Percentiles rank a stretch among this genome's conserved stretches.
Evolutionary conservation across 2,888 invertebrate species (phyloP).

Genomic region (Agrochola lota): DNA sequence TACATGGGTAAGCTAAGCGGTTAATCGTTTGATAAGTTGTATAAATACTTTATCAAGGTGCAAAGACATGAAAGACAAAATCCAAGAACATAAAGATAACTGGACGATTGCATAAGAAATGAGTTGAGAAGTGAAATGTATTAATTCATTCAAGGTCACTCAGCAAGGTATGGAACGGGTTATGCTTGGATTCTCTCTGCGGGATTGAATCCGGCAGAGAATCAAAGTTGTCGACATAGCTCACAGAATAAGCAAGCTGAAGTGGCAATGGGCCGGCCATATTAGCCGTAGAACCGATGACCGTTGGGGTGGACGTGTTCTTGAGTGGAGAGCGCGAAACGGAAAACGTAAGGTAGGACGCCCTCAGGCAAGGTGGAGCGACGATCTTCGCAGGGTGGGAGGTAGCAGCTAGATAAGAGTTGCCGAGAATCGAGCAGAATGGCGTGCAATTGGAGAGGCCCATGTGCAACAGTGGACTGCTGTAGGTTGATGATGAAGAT

Average conservation of each 20-base stretch:
- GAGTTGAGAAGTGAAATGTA: background rate
- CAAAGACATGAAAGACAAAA: background rate
- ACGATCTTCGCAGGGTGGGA: background rate
- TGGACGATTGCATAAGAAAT: background rate
- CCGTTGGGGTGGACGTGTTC: background rate
- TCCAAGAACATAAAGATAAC: background rate
- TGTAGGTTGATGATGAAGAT: no score
- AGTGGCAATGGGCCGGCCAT: background rate
- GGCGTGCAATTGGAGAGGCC: background rate
- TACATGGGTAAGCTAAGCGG: conserved; percentile 2
- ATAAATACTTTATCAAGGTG: background rate
- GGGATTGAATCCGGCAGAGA: background rate
- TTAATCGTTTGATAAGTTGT: conserved; percentile 29
- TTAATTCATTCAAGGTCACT: background rate
- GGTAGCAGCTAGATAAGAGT: background rate
- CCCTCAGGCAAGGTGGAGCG: background rate
- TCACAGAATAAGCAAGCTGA: background rate
- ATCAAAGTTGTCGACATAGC: background rate
- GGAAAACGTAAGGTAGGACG: background rate
- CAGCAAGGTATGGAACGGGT: no score
- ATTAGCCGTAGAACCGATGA: background rate
- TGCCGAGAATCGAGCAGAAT: background rate
- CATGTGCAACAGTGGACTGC: background rate
- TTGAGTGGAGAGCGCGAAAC: background rate
- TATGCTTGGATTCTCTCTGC: background rate